Conservation (phyloP, 2,888 invertebrate species). For the Drosophila pseudotakahashii region DNA sequence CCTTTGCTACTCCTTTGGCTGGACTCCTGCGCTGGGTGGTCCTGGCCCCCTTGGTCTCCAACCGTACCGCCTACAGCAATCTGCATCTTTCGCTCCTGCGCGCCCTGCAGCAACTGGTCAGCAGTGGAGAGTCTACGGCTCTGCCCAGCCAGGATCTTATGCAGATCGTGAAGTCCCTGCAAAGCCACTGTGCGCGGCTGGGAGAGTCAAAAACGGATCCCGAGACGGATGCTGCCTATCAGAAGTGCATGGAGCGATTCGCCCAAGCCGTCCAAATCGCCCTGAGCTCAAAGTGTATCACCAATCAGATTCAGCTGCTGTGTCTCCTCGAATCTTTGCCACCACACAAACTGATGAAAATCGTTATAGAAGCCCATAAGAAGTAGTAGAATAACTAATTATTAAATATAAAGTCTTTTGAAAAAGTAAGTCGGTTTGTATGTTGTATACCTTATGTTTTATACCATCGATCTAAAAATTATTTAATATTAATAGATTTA, state of each 20-base stretch:
- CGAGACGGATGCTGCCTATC: slow-evolving; percentile 84
- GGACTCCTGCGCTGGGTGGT: slow-evolving; percentile 92
- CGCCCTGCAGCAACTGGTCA: slow-evolving; percentile 86
- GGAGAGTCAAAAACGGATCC: slow-evolving; percentile 84
- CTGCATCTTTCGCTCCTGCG: slow-evolving; percentile 89
- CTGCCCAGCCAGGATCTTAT: slow-evolving; percentile 88
- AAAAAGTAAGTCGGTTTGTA: background rate
- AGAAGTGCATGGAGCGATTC: slow-evolving; percentile 89
- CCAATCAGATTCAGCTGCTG: slow-evolving; percentile 90
- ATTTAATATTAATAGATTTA: background rate
- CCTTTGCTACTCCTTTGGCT: slow-evolving; percentile 91
- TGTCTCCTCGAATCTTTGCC: slow-evolving; percentile 87
- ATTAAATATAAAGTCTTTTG: slow-evolving; percentile 17
- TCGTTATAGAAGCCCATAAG: slow-evolving; percentile 88
- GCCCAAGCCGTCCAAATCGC: slow-evolving; percentile 94
- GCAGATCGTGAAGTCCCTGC: slow-evolving; percentile 85
- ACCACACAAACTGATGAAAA: slow-evolving; percentile 87
- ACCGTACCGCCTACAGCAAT: slow-evolving; percentile 86
- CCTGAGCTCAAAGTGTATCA: slow-evolving; percentile 91
- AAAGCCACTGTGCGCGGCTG: slow-evolving; percentile 84
- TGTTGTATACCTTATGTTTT: too few species aligned
- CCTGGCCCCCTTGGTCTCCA: slow-evolving; percentile 87
- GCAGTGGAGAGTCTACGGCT: slow-evolving; percentile 85
- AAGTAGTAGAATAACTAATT: slow-evolving; percentile 33
- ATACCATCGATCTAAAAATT: too few species aligned